A percentile compares a stretch with the other conserved stretches of the same genome.
These are phyloP conservation scores for Jordanella pulchra DNA, from an alignment of 2,797 vertebrate genomes.

Conservation along the genomic window DNA sequence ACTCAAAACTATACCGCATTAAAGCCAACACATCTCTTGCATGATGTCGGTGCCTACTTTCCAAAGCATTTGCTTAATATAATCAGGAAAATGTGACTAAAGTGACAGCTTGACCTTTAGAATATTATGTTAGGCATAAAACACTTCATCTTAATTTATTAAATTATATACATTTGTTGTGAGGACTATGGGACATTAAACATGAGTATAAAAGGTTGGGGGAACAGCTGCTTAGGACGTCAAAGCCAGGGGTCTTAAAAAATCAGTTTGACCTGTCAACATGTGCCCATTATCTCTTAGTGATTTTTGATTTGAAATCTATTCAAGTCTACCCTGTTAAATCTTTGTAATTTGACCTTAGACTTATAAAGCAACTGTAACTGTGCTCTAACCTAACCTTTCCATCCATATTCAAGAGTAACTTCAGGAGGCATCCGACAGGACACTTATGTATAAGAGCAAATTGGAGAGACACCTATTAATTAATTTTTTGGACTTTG, in stretches of 20 bases:
- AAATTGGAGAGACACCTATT: too few species aligned
- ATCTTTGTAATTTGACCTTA: background rate
- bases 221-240: background rate
- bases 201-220: conserved; percentile 8
- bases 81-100: conserved; percentile 25
- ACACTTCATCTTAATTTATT: conserved; percentile 19
- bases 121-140: conserved; percentile 29
- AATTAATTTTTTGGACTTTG: too few species aligned
- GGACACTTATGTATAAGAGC: too few species aligned
- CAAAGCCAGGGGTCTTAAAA: background rate
- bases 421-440: too few species aligned
- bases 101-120: conserved; percentile 66
- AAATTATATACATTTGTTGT: conserved; percentile 13
- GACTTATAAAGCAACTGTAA: background rate
- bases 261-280: background rate
- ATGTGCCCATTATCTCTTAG: background rate
- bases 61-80: conserved; percentile 30
- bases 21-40: conserved; percentile 33
- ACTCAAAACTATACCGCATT: conserved; percentile 40
- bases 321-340: background rate
- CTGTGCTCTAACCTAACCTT: too few species aligned
- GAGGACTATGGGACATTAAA: background rate
- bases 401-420: too few species aligned
- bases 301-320: background rate
- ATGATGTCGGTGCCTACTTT: conserved; percentile 12